Evolutionary conservation across 2,113 vertebrate genomes (phyloP).

Genomic region (Callorhinus ursinus): DNA sequence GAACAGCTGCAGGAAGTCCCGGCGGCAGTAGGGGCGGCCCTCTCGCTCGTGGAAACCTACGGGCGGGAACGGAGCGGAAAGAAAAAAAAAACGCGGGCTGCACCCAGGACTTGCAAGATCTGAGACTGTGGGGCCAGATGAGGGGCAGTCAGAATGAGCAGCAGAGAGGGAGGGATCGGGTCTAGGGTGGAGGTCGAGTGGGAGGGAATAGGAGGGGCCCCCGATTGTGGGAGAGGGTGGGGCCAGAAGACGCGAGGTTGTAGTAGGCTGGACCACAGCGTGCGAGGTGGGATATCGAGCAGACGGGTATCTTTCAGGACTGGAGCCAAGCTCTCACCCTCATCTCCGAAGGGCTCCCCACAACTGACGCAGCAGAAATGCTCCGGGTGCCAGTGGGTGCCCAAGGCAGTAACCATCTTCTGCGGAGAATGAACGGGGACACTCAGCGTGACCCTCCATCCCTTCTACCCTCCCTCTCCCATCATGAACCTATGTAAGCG

Average conservation of each 20-base stretch:
- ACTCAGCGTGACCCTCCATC: not conserved
- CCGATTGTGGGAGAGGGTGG: fast-evolving
- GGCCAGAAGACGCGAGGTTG: not conserved
- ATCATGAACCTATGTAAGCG: not conserved
- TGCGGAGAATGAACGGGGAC: constrained; percentile 65
- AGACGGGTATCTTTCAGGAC: not conserved
- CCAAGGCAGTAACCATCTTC: constrained; percentile 96
- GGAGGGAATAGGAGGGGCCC: not conserved
- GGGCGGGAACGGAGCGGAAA: not conserved
- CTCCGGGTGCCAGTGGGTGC: constrained; percentile 95
- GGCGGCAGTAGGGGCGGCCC: constrained; percentile 93
- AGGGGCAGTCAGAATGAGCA: not conserved
- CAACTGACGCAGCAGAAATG: constrained; percentile 96
- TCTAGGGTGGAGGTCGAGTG: fast-evolving
- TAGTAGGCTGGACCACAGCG: not conserved
- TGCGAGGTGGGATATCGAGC: not conserved
- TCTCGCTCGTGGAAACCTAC: constrained; percentile 95
- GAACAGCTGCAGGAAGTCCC: constrained; percentile 93
- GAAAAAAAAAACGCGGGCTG: not conserved
- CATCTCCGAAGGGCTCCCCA: constrained; percentile 91
- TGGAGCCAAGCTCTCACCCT: constrained; percentile 85
- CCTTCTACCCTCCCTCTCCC: not conserved
- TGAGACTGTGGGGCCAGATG: not conserved
- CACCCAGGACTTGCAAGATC: fast-evolving
- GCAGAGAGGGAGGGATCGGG: not conserved